Conservation (phyloP, 1,140 invertebrate genomes). For the Megalopta genalis region DNA sequence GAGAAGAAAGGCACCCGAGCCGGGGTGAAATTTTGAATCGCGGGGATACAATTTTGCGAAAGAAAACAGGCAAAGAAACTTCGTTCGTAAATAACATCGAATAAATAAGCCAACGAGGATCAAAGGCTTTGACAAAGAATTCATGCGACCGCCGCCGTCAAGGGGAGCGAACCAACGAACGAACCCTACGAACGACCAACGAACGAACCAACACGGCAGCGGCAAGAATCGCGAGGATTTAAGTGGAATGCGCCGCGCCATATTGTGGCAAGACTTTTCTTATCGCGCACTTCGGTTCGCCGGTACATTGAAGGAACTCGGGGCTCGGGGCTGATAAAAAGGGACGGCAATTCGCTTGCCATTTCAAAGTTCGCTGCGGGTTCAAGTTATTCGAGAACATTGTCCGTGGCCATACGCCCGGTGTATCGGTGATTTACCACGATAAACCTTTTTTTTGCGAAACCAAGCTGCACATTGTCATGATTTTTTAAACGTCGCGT, state of each 20-base stretch:
- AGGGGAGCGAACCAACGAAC: conserved; percentile 5
- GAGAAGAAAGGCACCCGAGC: too few species aligned
- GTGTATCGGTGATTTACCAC: background rate
- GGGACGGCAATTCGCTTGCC: conserved; percentile 54
- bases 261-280: conserved; percentile 55
- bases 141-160: background rate
- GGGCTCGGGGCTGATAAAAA: conserved; percentile 54
- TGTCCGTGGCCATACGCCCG: conserved; percentile 14
- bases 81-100: background rate
- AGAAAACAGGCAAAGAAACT: background rate
- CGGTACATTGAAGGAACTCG: conserved; percentile 45
- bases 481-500: conserved; percentile 11
- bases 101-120: conserved; percentile 29
- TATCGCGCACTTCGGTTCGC: conserved; percentile 51
- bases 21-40: conserved; percentile 15
- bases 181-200: too few species aligned
- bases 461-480: background rate
- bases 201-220: background rate
- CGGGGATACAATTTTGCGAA: background rate
- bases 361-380: conserved; percentile 51
- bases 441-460: background rate
- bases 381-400: conserved; percentile 37
- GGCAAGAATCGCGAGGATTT: conserved; percentile 33
- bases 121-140: conserved; percentile 21
- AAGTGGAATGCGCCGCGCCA: conserved; percentile 54